Evolutionary conservation across 1,140 invertebrate genomes (phyloP), one percentile per base, ranked within the genome.

Genomic region (Carposina sasakii): DNA sequence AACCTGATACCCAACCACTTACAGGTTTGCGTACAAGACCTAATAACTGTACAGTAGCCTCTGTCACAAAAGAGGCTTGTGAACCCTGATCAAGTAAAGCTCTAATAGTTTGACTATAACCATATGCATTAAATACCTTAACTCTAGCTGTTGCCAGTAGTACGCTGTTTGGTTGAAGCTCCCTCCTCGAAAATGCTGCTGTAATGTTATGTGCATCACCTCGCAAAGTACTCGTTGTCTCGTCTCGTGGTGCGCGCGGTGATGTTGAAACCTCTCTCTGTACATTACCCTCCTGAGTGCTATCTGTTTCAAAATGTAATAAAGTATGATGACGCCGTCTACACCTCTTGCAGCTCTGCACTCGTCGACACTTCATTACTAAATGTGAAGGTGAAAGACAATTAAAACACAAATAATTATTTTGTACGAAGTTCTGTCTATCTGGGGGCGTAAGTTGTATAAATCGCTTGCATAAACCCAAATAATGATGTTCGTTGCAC

Each of bases 391-490:
- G 45, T 45, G 48, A 37, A 10, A 59, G 37, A 24, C 57, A 59
- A 47, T 57, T 57, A 28, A 57, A 57, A 22, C 54, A 57, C 9
- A 59, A 30, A 26, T 28, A 24, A 22, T 37, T 54, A 20, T 42
- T 36, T 54, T 58, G 51, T 21, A 58, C 42, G 37, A 43, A 58
- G 34, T 58, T 47, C 26, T 36, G 30, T 50, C 56, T 54, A 34
- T 49, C 36, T 41, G 45, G 16, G 10, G 42, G 46, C 20, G 45
- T 43, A 33, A 45, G 23, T 2, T 8, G 9, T 24, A 12, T 47
- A 46, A 57, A 53, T 41, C 46, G 45, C 47, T 57, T 57, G 23
- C 55, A 57, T 16, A 53, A 46, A 45, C 53, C 51, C 15, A 57
- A 16, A 13, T 30, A 44, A 19, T 57, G 54, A n/a, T n/a, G n/a